Conservation (phyloP, 2,888 invertebrate genomes). For the Escarpia spicata region DNA sequence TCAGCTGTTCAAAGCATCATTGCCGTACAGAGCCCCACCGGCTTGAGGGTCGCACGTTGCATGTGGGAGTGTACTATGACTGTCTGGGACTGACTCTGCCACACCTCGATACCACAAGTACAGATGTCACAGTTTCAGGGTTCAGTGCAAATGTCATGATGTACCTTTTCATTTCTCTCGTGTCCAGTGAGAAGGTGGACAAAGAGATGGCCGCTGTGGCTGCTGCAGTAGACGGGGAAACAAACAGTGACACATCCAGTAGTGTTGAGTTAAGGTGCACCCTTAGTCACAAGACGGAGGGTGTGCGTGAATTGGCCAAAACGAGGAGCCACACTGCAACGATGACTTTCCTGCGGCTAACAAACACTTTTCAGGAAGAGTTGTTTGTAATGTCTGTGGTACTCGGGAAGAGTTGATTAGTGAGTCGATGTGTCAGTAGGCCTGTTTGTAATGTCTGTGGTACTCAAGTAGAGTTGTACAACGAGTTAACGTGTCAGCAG, state of each 20-base stretch:
- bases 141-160: neutral
- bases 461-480: no score
- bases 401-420: neutral
- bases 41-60: neutral
- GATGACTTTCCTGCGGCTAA: neutral
- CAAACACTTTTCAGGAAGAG: neutral
- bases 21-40: neutral
- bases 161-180: neutral
- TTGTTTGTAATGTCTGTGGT: no score
- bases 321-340: neutral
- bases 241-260: neutral
- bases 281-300: neutral
- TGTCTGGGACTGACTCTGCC: slow-evolving; percentile 31
- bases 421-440: neutral
- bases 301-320: neutral
- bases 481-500: no score
- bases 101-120: slow-evolving; percentile 20
- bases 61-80: slow-evolving; percentile 23
- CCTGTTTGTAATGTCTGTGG: neutral
- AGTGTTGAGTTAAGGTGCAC: neutral
- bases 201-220: neutral
- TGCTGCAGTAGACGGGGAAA: neutral
- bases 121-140: neutral
- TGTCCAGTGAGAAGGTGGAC: neutral
- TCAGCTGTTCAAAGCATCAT: neutral